Percentiles rank a stretch among this genome's conserved stretches.
These are phyloP conservation scores for Puffinus mauretanicus DNA, from an alignment of 2,113 vertebrate species.

Conservation along the genomic window DNA sequence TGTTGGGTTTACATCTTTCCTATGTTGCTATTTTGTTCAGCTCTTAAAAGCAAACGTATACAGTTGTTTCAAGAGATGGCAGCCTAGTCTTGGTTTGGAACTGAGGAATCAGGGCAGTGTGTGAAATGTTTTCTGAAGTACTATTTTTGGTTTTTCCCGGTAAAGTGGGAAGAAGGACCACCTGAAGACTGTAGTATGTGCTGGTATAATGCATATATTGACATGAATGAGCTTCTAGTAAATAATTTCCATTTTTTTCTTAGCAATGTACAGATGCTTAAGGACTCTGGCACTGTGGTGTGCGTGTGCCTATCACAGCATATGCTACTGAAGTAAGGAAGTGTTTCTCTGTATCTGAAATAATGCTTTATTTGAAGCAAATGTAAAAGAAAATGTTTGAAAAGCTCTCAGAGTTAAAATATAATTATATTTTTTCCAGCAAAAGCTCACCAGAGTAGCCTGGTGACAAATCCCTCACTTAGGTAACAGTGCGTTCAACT, in stretches of 20 bases:
- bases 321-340: neutral
- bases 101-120: neutral
- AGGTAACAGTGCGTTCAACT: neutral
- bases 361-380: neutral
- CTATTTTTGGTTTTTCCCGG: neutral
- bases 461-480: neutral
- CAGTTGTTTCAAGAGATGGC: neutral
- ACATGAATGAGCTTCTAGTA: neutral
- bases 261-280: rapidly evolving
- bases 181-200: neutral
- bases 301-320: neutral
- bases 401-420: neutral
- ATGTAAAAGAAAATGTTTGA: neutral
- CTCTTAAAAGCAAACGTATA: neutral
- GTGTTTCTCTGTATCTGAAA: neutral
- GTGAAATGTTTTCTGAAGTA: neutral
- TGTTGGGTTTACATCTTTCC: neutral
- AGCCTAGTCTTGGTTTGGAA: neutral
- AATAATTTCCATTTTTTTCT: neutral
- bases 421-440: neutral
- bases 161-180: neutral
- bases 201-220: neutral
- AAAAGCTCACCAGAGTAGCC: neutral
- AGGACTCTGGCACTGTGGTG: neutral
- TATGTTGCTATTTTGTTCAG: neutral